Evolutionary conservation across 2,888 invertebrate genomes (phyloP), one percentile per base, ranked within the genome.

Genomic region (Oxyteleia sp.): DNA sequence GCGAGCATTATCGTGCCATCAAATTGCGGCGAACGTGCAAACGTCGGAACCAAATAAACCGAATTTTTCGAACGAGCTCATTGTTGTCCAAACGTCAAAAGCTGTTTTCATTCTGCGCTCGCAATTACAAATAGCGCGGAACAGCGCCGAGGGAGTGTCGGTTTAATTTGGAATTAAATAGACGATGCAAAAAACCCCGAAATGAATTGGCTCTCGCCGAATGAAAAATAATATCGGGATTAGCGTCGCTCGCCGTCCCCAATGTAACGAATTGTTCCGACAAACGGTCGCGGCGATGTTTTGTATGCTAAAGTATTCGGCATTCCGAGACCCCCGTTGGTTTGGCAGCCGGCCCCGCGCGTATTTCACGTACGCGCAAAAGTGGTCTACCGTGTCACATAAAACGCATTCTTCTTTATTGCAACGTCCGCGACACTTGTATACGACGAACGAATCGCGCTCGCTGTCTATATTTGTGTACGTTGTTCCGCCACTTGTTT

Each of bases 331-430:
- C 13, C n/a, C 35, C 23, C 47, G 20, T 47, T 10, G 55, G 49
- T 68, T 66, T 68, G 53, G 68, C 68, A 68, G 32, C 2, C 32
- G 16, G 7, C 11, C 45, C 32, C 43, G 55, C 18, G 32, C 15
- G 45, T 59, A 59, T 71, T 71, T 59, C 59, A 38, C 59, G 38
- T 59, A 11, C 10, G 23, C n/a, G n/a, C n/a, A n/a, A 57, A 23
- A 59, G 35, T 59, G 59, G 53, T 53, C 43, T 53, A n/a, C n/a
- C n/a, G 38, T 59, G 57, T 59, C 59, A 71, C 47, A 38, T 13
- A n/a, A n/a, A 59, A 71, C 16, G 57, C 35, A 57, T 71, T 32
- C 47, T 71, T 49, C 71, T 59, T 71, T 71, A 55, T 49, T 43
- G 49, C 38, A n/a, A 26, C 5, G 26, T 26, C 5, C 26, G 26